Evolutionary conservation across 2,888 invertebrate genomes (phyloP).

Genomic region (Notocelia uddmanniana): DNA sequence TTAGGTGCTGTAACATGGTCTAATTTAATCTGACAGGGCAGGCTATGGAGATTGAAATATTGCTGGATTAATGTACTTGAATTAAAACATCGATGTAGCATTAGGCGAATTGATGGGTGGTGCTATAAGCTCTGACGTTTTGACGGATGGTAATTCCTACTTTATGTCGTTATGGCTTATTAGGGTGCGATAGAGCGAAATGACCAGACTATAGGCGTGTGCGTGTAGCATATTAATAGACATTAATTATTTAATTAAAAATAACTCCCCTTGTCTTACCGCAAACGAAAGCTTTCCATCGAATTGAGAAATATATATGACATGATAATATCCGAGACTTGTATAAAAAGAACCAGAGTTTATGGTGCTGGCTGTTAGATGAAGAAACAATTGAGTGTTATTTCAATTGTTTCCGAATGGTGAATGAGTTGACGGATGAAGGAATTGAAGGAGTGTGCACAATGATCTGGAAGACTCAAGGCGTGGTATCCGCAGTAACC

Average conservation of each 20-base stretch:
- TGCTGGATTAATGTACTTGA: slow-evolving; percentile 30
- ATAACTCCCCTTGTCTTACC: background rate
- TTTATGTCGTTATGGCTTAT: slow-evolving; percentile 17
- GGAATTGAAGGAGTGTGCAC: no score
- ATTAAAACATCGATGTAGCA: slow-evolving; percentile 44
- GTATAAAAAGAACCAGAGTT: no score
- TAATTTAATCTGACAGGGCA: slow-evolving; percentile 28
- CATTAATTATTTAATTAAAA: background rate
- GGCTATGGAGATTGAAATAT: slow-evolving; percentile 32
- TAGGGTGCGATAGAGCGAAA: slow-evolving; percentile 5
- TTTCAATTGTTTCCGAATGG: no score
- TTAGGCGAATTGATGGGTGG: slow-evolving; percentile 37
- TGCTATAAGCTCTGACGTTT: slow-evolving; percentile 32
- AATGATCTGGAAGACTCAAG: no score
- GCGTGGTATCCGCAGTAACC: no score
- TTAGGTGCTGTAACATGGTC: background rate
- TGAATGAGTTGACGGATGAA: no score
- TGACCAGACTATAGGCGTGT: no score
- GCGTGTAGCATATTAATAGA: background rate
- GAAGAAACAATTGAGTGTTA: no score
- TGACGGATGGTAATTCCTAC: slow-evolving; percentile 24
- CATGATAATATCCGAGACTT: no score
- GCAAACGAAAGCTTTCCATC: no score
- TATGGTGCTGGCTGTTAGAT: no score
- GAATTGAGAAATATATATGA: no score